phyloP scores from a whole-genome alignment of 2,888 invertebrate genomes.

The Pharmacophagus antenor region DNA sequence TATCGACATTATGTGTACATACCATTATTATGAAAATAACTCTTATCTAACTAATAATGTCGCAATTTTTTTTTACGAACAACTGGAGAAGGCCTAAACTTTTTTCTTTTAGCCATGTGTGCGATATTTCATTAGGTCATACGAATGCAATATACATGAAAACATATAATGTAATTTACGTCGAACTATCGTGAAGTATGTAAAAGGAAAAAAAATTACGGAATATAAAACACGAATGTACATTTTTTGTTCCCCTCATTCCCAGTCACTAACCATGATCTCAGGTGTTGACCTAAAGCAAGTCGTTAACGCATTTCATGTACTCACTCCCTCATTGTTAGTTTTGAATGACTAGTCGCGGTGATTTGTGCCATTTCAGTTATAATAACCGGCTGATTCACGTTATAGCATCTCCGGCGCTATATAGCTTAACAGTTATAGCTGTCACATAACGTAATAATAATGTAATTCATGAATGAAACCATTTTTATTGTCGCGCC shows the following conservation, averaged over 20 bases:
- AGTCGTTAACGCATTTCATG: slow-evolving; percentile 67
- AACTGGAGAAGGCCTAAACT: slow-evolving; percentile 39
- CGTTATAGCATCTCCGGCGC: slow-evolving; percentile 19
- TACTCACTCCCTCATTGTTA: slow-evolving; percentile 31
- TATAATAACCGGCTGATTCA: slow-evolving; percentile 30
- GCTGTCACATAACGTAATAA: slow-evolving; percentile 16
- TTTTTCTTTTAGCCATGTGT: slow-evolving; percentile 49
- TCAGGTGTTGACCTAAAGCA: slow-evolving; percentile 70
- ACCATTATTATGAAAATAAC: slow-evolving; percentile 10
- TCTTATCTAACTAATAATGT: not conserved
- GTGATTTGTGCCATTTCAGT: slow-evolving; percentile 52
- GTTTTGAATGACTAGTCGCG: slow-evolving; percentile 50
- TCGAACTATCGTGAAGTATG: slow-evolving; percentile 12
- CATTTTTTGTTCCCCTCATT: slow-evolving; percentile 10
- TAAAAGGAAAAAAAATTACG: slow-evolving; percentile 4
- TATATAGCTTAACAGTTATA: slow-evolving; percentile 35
- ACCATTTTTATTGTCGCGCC: not conserved
- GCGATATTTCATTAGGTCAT: slow-evolving; percentile 51
- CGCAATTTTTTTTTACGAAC: not conserved
- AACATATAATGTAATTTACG: slow-evolving; percentile 28
- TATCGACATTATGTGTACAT: slow-evolving; percentile 59
- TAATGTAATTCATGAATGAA: slow-evolving; percentile 1
- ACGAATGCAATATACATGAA: slow-evolving; percentile 25
- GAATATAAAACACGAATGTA: slow-evolving; percentile 13
- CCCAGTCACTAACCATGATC: slow-evolving; percentile 60